These are phyloP conservation scores for Dryobota labecula DNA, from an alignment of 2,888 invertebrate genomes.

Conservation along the genomic window DNA sequence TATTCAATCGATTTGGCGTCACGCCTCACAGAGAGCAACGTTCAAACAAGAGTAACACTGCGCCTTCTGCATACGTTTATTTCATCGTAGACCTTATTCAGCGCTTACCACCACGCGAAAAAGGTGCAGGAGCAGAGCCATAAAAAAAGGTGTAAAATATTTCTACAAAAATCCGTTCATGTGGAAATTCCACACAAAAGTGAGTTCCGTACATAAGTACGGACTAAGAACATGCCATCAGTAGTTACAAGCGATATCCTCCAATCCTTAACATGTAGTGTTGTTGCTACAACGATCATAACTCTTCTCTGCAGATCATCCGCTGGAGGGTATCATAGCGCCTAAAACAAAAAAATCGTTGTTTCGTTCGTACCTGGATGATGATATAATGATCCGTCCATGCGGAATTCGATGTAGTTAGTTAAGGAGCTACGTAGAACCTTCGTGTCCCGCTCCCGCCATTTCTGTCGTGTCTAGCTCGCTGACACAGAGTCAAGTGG, in stretches of 20 bases:
- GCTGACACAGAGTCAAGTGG: slow-evolving; percentile 18
- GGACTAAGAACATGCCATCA: background rate
- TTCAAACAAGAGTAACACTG: background rate
- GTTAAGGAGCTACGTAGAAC: slow-evolving; percentile 81
- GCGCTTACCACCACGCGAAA: no score
- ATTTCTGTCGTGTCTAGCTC: slow-evolving; percentile 59
- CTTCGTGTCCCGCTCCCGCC: slow-evolving; percentile 58
- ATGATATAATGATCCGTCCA: slow-evolving; percentile 85
- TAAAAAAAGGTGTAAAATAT: background rate
- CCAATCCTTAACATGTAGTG: no score
- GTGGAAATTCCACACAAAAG: no score
- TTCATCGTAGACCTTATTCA: no score
- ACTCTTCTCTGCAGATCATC: background rate
- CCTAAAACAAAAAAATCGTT: slow-evolving; percentile 57
- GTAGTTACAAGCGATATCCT: no score
- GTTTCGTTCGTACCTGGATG: slow-evolving; percentile 85
- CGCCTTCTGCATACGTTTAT: background rate
- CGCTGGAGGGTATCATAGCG: slow-evolving; percentile 3
- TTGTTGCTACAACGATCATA: no score
- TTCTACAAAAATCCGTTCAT: no score
- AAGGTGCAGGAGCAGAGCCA: background rate
- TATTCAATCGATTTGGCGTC: background rate
- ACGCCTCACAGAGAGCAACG: background rate
- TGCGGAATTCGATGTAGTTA: slow-evolving; percentile 82
- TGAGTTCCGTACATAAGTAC: background rate